phyloP scores from a whole-genome alignment of 2,888 invertebrate species.

The Drosophila algonquin region DNA sequence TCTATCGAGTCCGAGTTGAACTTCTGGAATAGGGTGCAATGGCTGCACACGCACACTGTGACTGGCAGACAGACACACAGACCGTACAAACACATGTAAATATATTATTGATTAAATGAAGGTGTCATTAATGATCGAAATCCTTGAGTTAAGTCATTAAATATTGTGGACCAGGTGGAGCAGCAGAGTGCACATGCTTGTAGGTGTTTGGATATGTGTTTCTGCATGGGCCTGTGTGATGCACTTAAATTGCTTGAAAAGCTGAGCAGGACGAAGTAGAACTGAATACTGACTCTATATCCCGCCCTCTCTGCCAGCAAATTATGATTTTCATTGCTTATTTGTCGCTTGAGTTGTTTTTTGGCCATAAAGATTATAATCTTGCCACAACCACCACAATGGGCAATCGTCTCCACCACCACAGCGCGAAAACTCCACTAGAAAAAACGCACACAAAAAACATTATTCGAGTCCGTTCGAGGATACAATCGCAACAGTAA shows the following conservation, averaged over 20 bases:
- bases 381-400: slow-evolving; percentile 27
- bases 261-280: slow-evolving; percentile 15
- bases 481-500: too few species aligned
- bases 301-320: slow-evolving; percentile 26
- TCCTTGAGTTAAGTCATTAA: slow-evolving; percentile 71
- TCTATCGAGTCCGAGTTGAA: slow-evolving; percentile 32
- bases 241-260: too few species aligned
- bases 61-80: background rate
- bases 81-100: background rate
- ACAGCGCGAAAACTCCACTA: too few species aligned
- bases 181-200: slow-evolving; percentile 15
- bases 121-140: slow-evolving; percentile 68
- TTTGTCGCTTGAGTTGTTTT: slow-evolving; percentile 65
- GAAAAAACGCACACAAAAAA: too few species aligned
- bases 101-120: slow-evolving; percentile 66
- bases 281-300: slow-evolving; percentile 20
- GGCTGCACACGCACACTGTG: background rate
- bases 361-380: slow-evolving; percentile 69
- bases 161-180: slow-evolving; percentile 52
- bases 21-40: slow-evolving; percentile 37
- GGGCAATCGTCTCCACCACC: background rate
- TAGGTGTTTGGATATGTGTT: background rate
- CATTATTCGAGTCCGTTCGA: too few species aligned
- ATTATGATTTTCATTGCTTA: slow-evolving; percentile 54
- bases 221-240: slow-evolving; percentile 1